A percentile compares a stretch with the other conserved stretches of the same genome.
Conservation (phyloP, 2,797 vertebrate genomes). For the Muscicapa striata region DNA sequence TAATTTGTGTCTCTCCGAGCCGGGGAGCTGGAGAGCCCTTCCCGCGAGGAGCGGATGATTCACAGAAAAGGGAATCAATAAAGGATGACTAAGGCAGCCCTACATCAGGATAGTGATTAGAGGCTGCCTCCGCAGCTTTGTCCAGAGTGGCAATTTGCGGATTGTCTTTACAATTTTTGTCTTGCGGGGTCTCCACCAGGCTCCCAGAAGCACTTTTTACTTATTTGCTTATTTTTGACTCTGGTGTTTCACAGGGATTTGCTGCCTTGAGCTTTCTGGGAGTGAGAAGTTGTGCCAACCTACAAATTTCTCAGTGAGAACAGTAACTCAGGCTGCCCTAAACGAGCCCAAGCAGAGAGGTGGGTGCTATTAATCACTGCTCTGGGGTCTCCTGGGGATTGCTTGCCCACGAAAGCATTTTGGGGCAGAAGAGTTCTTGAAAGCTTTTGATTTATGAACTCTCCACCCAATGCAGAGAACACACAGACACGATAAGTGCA, state of each 20-base stretch:
- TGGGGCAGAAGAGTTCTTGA: neutral
- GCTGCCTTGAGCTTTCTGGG: neutral
- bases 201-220: neutral
- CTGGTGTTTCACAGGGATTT: neutral
- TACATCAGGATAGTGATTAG: constrained; percentile 13
- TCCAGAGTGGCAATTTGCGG: constrained; percentile 42
- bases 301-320: neutral
- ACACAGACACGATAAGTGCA: neutral
- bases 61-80: constrained; percentile 55
- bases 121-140: constrained; percentile 18
- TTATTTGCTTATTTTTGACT: neutral
- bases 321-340: neutral
- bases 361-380: constrained; percentile 20
- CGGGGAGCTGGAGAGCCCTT: constrained; percentile 37
- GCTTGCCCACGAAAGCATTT: neutral
- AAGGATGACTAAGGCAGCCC: constrained; percentile 49
- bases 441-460: constrained; percentile 39
- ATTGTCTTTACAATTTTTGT: neutral
- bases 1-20: constrained; percentile 24
- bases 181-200: neutral
- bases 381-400: neutral
- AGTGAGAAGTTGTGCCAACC: neutral
- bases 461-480: neutral
- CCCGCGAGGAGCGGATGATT: constrained; percentile 55
- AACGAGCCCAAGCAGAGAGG: neutral